Base-by-base conservation (phyloP, 1,140 invertebrate species). In the Drosophila repleta region DNA sequence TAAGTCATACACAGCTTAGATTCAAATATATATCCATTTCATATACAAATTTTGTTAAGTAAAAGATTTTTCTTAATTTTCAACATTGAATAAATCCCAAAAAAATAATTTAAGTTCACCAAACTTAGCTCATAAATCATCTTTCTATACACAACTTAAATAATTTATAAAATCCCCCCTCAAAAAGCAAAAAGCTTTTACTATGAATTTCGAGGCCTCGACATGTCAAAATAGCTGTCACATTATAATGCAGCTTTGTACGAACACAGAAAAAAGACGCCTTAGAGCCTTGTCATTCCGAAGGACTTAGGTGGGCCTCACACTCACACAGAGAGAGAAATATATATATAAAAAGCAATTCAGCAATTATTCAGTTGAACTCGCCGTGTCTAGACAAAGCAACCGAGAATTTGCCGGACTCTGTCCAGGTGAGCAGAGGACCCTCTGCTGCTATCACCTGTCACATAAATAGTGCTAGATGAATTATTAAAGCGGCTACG, bases 381-480 rank as follows among this genome's bases (percentile, higher is more conserved):
- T 64, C 43, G 32, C 2, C 18, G 29, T 41, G 69, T 72, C 69
- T 72, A 66, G 69, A 71, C 68, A 17, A 56, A 45, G n/a, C 17
- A 26, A 26, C 4, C 20, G 6, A 43, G 39, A 26, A 57, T 56
- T 68, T 55, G 60, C 67, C n/a, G 61, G 45, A 51, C 67, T 46
- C 13, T 51, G 64, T 24, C 45, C 51, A 35, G 17, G 49, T 35
- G 39, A 6, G 26, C 26, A 4, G 26, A 20, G 32, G 39, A 32
- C 74, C 76, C 67, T 71, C 75, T 73, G 69, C 71, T 74, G 56
- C 72, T 76, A 84, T 83, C 72, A 79, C 79, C 80, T 83, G 80
- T 84, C 80, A 84, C 80, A 83, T 83, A 83, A 83, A 83, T 83
- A 83, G 71, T 78, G 45, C 29, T 45, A 46, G 67, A 75, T 83